Percentiles rank a stretch among this genome's conserved stretches.
These are phyloP conservation scores for Cotesia congregata DNA, from an alignment of 2,888 invertebrate species.

Conservation along the genomic window DNA sequence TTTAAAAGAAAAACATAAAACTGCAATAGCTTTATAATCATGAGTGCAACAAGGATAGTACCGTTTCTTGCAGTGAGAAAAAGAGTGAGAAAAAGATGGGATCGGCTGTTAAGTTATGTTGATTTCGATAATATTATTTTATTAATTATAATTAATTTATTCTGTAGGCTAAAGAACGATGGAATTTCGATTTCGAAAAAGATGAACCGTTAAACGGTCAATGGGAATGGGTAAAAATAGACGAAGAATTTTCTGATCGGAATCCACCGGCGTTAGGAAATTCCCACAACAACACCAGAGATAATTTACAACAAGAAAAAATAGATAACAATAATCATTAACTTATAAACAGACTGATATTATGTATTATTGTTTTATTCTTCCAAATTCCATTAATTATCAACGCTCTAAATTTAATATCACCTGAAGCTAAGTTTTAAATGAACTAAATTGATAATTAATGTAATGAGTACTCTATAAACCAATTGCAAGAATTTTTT, in stretches of 20 bases:
- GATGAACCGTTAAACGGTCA: constrained; percentile 71
- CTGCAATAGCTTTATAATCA: too few species aligned
- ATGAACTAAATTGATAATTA: not conserved
- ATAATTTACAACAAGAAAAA: constrained; percentile 22
- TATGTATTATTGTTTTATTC: constrained; percentile 12
- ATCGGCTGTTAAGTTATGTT: not conserved
- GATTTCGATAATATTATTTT: not conserved
- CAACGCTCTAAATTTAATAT: not conserved
- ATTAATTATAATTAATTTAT: constrained; percentile 1
- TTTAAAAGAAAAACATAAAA: too few species aligned
- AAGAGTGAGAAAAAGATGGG: not conserved
- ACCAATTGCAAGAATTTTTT: not conserved
- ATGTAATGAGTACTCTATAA: not conserved
- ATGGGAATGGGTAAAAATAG: constrained; percentile 71
- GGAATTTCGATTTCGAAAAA: constrained; percentile 75
- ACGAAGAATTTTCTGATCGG: constrained; percentile 38
- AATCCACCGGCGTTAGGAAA: not conserved
- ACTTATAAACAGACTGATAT: not conserved
- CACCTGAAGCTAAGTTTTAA: not conserved
- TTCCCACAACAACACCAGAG: not conserved
- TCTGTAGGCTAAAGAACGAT: constrained; percentile 67
- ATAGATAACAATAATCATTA: constrained; percentile 5
- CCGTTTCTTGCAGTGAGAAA: not conserved
- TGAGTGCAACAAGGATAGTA: too few species aligned
- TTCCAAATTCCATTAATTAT: not conserved